Base-by-base conservation (phyloP, 2,113 vertebrate species). In the Gobius niger region DNA sequence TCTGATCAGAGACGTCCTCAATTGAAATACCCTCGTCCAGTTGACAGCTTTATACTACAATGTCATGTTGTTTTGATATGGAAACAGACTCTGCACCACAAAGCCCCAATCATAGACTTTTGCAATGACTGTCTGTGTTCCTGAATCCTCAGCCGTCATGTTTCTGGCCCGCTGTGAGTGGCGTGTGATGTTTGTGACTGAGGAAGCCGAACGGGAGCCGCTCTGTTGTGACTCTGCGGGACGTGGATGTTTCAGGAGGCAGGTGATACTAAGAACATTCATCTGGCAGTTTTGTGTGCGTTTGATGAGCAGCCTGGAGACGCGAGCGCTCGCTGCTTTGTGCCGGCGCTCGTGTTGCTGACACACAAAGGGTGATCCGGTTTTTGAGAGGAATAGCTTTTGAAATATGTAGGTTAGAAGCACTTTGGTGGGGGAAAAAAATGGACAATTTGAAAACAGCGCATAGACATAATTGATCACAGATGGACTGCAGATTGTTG, bases 281-380 rank as follows among this genome's bases (percentile, higher is more conserved):
- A 65, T 70, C 70, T 68, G 52, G 73, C 67, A 80, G 73, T 78
- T 67, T 74, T 83, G 78, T 68, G 34, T 66, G 52, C 68, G 56
- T 76, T 72, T 84, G 81, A 88, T 82, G 80, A 87, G 82, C 78
- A 81, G 57, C 73, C 63, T 13, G 63, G 78, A 61, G 69, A 70
- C 68, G 53, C 41, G 44, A 56, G 41, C 47, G 18, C 65, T 77
- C 61, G 19, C 53, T 80, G 24, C 63, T 78, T 72, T 56, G 67
- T 56, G 62, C 61, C 60, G 57, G 41, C 53, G 10, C 64, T 24
- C 12, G 16, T 75, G 50, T 73, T 68, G 65, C 12, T 80, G 44
- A 78, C 73, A 52, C 14, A 67, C 53, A 77, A 66, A 70, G 0
- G 0, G 14, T 52, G 49, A 44, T 54, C 42, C n/a, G 41, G 52